phyloP scores from a whole-genome alignment of 2,113 vertebrate species.

The Lamprotornis superbus region DNA sequence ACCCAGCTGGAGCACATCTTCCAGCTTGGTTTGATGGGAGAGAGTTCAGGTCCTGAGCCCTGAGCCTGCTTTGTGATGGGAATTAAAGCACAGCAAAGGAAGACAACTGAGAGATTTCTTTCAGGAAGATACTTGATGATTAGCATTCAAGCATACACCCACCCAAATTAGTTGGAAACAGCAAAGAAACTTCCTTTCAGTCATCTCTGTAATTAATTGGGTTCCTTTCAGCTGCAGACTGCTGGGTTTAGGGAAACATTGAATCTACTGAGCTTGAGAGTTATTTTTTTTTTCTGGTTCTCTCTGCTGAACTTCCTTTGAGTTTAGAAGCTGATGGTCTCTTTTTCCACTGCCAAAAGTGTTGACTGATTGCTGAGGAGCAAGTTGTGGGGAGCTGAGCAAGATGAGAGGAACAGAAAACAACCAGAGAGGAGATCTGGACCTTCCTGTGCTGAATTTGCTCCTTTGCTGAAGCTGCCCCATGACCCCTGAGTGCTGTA shows the following conservation, averaged over 20 bases:
- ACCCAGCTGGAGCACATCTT: background rate
- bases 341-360: slow-evolving; percentile 39
- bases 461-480: background rate
- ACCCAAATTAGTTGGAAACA: background rate
- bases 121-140: background rate
- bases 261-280: background rate
- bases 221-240: background rate
- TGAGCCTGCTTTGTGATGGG: background rate
- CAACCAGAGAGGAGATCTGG: slow-evolving; percentile 31
- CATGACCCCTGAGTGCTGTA: background rate
- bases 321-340: slow-evolving; percentile 20
- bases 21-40: background rate
- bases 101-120: background rate
- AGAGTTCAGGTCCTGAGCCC: background rate
- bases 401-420: slow-evolving; percentile 56
- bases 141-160: background rate
- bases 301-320: background rate
- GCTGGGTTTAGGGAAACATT: slow-evolving; percentile 22
- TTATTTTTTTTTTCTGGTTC: background rate
- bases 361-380: slow-evolving; percentile 60
- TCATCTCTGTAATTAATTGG: background rate
- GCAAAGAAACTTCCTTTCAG: background rate
- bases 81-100: background rate
- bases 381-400: background rate
- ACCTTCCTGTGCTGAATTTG: slow-evolving; percentile 1